Percentiles rank a stretch among this genome's conserved stretches.
Conservation (phyloP, 92 coral and sea anemone species). For the Ricordea florida region DNA sequence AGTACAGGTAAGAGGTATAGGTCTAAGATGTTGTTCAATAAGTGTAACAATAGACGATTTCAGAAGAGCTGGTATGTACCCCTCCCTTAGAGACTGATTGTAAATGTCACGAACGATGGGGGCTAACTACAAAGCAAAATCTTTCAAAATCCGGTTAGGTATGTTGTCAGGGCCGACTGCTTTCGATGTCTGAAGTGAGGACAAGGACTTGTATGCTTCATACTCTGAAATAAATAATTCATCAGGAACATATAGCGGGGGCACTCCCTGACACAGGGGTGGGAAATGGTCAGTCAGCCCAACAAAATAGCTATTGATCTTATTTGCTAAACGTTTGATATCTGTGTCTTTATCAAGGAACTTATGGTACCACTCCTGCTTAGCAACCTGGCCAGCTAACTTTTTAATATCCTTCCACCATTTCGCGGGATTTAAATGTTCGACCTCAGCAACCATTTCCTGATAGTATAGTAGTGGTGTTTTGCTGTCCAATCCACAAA, state of each 20-base stretch:
- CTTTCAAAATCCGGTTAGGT: too few species aligned
- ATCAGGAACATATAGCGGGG: constrained; percentile 29
- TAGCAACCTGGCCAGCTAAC: constrained; percentile 1
- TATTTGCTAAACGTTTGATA: constrained; percentile 12
- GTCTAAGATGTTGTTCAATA: constrained; percentile 16
- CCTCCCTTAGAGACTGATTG: constrained; percentile 17
- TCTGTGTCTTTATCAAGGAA: background rate
- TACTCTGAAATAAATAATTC: constrained; percentile 1
- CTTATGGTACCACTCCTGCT: constrained; percentile 26
- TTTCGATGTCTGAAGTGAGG: constrained; percentile 31
- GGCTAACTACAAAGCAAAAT: constrained; percentile 30
- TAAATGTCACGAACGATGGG: constrained; percentile 28
- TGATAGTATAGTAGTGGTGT: constrained; percentile 24
- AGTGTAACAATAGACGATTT: too few species aligned
- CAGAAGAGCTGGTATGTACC: too few species aligned
- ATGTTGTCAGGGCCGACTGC: too few species aligned
- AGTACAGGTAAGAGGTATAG: constrained; percentile 30
- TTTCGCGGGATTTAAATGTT: constrained; percentile 1
- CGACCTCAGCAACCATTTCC: constrained; percentile 25
- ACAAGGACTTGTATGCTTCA: constrained; percentile 9
- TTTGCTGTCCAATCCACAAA: too few species aligned
- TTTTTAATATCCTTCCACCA: constrained; percentile 53
- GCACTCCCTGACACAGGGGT: background rate
- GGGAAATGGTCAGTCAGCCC: constrained; percentile 23
- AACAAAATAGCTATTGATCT: constrained; percentile 27